phyloP scores from a whole-genome alignment of 2,113 vertebrate genomes.

The Pongo abelii region DNA sequence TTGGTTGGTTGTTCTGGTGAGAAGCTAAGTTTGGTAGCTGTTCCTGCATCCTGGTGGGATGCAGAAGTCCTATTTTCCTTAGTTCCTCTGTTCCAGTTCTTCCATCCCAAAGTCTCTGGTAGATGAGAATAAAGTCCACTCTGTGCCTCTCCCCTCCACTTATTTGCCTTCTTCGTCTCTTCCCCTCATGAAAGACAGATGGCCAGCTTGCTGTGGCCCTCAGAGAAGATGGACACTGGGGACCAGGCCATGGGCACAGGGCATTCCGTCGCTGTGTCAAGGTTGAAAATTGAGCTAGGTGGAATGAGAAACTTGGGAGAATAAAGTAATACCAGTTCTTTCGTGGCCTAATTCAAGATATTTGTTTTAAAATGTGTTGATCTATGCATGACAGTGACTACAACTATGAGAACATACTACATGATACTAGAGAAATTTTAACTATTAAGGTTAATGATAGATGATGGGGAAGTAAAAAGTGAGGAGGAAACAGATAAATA shows the following conservation, averaged over 20 bases:
- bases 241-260: not conserved
- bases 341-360: not conserved
- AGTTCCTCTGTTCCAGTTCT: not conserved
- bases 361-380: not conserved
- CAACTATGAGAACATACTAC: not conserved
- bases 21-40: not conserved
- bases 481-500: not conserved
- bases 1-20: too few relatives aligned
- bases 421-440: not conserved
- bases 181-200: not conserved
- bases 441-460: not conserved
- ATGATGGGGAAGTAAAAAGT: not conserved
- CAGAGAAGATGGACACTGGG: not conserved
- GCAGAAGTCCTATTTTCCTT: rapidly evolving
- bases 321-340: not conserved
- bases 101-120: not conserved
- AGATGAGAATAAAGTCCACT: too few relatives aligned
- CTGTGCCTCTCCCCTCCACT: not conserved
- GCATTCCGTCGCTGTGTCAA: rapidly evolving
- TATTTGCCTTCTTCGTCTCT: not conserved
- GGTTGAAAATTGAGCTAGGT: too few relatives aligned
- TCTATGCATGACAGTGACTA: not conserved
- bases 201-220: not conserved
- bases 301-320: not conserved
- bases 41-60: too few relatives aligned